Conservation (phyloP, 1,140 invertebrate species). For the Macrobrachium nipponense region DNA sequence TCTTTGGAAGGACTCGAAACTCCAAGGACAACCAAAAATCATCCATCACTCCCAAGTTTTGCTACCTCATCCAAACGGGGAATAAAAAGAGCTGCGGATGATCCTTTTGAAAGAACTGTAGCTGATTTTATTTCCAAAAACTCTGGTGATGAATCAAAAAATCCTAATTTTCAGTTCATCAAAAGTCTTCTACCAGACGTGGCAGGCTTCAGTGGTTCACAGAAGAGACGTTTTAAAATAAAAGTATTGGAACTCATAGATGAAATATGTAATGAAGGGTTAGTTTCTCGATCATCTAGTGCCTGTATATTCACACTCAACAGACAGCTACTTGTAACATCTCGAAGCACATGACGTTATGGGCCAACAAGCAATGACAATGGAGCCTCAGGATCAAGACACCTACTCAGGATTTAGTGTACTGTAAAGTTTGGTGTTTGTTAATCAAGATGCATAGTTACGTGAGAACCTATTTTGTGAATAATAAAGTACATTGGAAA, state of each 20-base stretch:
- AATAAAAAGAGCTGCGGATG: conserved; percentile 30
- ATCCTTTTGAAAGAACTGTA: conserved; percentile 38
- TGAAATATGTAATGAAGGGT: conserved; percentile 29
- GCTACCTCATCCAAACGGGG: conserved; percentile 34
- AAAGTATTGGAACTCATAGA: conserved; percentile 46
- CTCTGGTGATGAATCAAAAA: conserved; percentile 30
- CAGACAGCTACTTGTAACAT: conserved; percentile 13
- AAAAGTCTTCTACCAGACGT: conserved; percentile 13
- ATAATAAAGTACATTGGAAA: too few relatives aligned
- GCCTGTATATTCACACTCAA: too few relatives aligned
- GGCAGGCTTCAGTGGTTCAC: conserved; percentile 46
- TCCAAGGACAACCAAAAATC: conserved; percentile 34
- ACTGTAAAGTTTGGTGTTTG: too few relatives aligned
- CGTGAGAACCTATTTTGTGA: too few relatives aligned
- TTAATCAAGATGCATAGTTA: too few relatives aligned
- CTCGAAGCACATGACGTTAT: conserved; percentile 16
- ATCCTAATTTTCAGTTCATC: conserved; percentile 26
- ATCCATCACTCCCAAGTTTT: conserved; percentile 9
- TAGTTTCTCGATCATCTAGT: conserved; percentile 36
- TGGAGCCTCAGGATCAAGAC: conserved; percentile 15
- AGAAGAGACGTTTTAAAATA: conserved; percentile 43
- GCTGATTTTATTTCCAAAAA: conserved; percentile 44
- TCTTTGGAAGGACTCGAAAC: not conserved
- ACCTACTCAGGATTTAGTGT: too few relatives aligned
- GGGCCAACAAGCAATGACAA: too few relatives aligned